Conservation (phyloP, 2,888 invertebrate species). For the Leptinotarsa haldemani region DNA sequence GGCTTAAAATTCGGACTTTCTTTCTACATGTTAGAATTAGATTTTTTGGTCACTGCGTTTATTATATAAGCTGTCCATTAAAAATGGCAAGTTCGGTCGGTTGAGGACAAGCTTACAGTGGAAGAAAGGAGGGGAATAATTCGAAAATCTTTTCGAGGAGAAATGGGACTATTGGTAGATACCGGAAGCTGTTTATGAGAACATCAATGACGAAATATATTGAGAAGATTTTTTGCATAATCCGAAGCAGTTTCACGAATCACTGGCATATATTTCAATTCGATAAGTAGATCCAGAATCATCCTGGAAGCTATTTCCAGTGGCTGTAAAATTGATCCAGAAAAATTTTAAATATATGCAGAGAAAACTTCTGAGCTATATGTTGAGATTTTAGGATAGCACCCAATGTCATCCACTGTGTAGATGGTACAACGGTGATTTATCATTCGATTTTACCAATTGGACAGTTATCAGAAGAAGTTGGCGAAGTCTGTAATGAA, state of each 20-base stretch:
- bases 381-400: slow-evolving; percentile 43
- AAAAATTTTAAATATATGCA: slow-evolving; percentile 39
- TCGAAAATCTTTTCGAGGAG: slow-evolving; percentile 43
- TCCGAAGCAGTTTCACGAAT: slow-evolving; percentile 43
- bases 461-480: too few relatives aligned
- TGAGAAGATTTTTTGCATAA: slow-evolving; percentile 50
- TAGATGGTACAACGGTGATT: too few relatives aligned
- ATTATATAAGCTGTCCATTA: slow-evolving; percentile 23
- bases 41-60: slow-evolving; percentile 34
- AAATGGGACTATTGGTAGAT: slow-evolving; percentile 46
- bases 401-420: slow-evolving; percentile 44
- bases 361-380: slow-evolving; percentile 44
- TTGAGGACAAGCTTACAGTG: slow-evolving; percentile 24
- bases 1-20: slow-evolving; percentile 37
- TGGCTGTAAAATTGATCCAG: slow-evolving; percentile 39
- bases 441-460: too few relatives aligned
- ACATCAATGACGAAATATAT: slow-evolving; percentile 53
- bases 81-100: slow-evolving; percentile 9
- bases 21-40: slow-evolving; percentile 41
- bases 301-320: slow-evolving; percentile 45
- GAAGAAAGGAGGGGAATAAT: slow-evolving; percentile 42
- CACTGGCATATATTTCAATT: slow-evolving; percentile 40
- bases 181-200: slow-evolving; percentile 50
- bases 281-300: slow-evolving; percentile 34
- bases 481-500: too few relatives aligned